Evolutionary conservation across 2,797 vertebrate genomes (phyloP), one percentile per base, ranked within the genome.

Genomic region (Sternarchorhynchus goeldii): DNA sequence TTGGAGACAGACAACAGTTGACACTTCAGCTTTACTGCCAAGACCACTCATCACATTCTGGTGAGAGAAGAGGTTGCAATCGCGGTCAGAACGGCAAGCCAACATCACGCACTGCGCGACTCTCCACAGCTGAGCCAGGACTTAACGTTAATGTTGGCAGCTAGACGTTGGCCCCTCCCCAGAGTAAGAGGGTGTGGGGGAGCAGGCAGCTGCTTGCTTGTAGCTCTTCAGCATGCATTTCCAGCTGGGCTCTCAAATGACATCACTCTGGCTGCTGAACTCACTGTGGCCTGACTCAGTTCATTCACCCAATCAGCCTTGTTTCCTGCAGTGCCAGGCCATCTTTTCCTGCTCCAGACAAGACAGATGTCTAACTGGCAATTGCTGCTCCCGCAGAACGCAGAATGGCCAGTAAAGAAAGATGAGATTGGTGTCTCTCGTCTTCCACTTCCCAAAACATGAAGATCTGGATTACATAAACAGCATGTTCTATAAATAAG

Each of bases 191-290:
- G 25, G 25, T 25, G 25, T 25, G 25, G 50, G 50, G 68, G 7
- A 41, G 6, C 6, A 6, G 29, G 41, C 16, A 17, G 25, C 29
- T 36, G 53, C 68, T 71, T 5, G 29, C 31, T 31, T 56, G 8
- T 17, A 71, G 68, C 53, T 34, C 53, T 29, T 73, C 45, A 16
- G 32, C 31, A 88, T 84, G 90, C 90, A 87, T 90, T 88, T 88
- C 41, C 88, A 88, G 89, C 85, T 85, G 88, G 88, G 84, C 87
- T 86, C 83, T 85, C 88, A 70, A 77, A 85, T 83, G 66, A 81
- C 65, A 73, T 74, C 76, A 81, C 64, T 64, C 32, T 64, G 59
- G 7, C 20, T 10, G 34, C 75, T 79, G 84, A 83, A 76, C 70
- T 81, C 79, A 80, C 36, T 59, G 7, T 45, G 70, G 20, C 53